Conservation (phyloP, 2,888 invertebrate genomes). For the Rhyacophila evoluta region DNA sequence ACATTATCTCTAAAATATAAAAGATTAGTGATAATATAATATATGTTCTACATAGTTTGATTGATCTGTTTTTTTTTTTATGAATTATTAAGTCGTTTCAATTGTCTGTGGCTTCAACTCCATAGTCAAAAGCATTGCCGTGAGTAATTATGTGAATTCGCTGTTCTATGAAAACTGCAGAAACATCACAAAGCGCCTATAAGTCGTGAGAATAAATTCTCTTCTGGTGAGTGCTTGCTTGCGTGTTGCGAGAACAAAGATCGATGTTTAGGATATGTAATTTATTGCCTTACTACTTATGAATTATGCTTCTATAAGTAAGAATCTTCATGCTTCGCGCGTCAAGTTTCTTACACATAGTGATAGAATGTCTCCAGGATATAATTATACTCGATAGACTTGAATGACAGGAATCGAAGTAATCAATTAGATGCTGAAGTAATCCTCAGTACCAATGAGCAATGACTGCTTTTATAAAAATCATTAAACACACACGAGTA, state of each 20-base stretch:
- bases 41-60: too few species aligned
- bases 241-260: background rate
- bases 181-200: background rate
- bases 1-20: too few species aligned
- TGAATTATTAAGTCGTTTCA: too few species aligned
- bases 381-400: background rate
- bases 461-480: too few species aligned
- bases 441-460: too few species aligned
- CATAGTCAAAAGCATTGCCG: background rate
- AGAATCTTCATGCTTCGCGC: background rate
- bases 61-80: too few species aligned
- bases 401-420: too few species aligned
- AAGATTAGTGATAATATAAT: too few species aligned
- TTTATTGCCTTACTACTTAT: background rate
- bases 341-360: background rate
- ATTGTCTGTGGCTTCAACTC: background rate
- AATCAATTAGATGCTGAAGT: too few species aligned
- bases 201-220: background rate
- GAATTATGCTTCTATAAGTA: background rate
- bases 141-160: slow-evolving; percentile 25
- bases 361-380: background rate
- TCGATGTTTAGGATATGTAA: background rate
- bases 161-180: slow-evolving; percentile 11
- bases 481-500: too few species aligned
- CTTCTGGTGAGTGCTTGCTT: background rate